Evolutionary conservation across 2,888 invertebrate species (phyloP), one percentile per base, ranked within the genome.

Genomic region (Heliconius erato): DNA sequence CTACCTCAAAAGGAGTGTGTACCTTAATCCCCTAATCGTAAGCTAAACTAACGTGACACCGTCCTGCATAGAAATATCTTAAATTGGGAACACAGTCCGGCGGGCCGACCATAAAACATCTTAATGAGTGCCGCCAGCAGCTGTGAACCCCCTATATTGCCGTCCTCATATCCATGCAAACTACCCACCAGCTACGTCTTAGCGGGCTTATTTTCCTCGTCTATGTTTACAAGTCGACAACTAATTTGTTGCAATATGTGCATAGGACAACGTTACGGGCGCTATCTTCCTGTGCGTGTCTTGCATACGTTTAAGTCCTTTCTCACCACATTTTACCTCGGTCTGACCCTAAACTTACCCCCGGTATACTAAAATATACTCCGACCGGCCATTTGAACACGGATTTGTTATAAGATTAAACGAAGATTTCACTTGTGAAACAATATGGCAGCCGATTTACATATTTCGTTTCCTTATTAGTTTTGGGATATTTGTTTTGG

Each of bases 201-300:
- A 93, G 94, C 94, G 88, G 92, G 94, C 93, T 92, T 94, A 93
- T 94, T 94, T 94, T 94, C 95, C 94, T 93, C 91, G 91, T 91
- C 91, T 93, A 91, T 95, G 95, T 95, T 95, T 95, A 95, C 96
- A 95, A 95, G 94, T 95, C 94, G 94, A 92, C 96, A 94, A 96
- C 96, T 96, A 96, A 96, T 96, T 96, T 96, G 96, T 94, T 96
- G 96, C 96, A 96, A 95, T 96, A 96, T 96, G 96, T 96, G 96
- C 96, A 95, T 95, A 96, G 96, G 96, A 95, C 95, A 93, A 93
- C 93, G 92, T 95, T 94, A 95, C 93, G 94, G 93, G 89, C 94
- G 92, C 94, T 96, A 96, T 96, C 95, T 94, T 90, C 90, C 88
- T 89, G 95, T 93, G 95, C 95, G 96, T 95, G 95, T 94, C 95